phyloP scores from a whole-genome alignment of 1,140 invertebrate genomes.

The Neotoxoptera formosana region DNA sequence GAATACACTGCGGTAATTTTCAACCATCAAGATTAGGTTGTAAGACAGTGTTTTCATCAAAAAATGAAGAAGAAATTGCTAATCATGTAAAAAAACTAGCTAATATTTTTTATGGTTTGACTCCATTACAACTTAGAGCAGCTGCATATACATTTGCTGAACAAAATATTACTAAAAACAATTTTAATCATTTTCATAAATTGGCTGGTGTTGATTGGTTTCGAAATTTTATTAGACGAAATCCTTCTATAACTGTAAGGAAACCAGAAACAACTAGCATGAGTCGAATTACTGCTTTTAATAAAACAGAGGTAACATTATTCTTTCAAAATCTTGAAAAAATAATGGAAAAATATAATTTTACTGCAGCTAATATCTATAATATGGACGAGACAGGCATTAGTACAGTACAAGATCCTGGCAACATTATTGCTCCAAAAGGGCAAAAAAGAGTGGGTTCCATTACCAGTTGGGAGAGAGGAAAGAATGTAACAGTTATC shows the following conservation, averaged over 20 bases:
- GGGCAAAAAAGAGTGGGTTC: too few species aligned
- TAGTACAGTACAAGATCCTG: not conserved
- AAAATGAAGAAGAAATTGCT: not conserved
- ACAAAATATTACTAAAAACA: not conserved
- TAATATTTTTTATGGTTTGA: not conserved
- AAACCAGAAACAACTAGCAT: conserved; percentile 59
- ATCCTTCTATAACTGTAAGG: conserved; percentile 60
- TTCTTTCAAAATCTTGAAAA: conserved; percentile 61
- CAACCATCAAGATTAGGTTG: not conserved
- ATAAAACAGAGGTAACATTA: conserved; percentile 59
- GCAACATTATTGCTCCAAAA: not conserved
- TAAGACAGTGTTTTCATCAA: not conserved
- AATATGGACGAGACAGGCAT: not conserved
- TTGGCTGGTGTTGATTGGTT: not conserved
- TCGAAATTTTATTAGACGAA: conserved; percentile 61
- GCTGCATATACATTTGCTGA: not conserved
- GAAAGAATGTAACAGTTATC: too few species aligned
- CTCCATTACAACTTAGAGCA: not conserved
- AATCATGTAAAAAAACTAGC: not conserved
- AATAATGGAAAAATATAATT: not conserved
- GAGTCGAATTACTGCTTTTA: conserved; percentile 57
- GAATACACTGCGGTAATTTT: not conserved
- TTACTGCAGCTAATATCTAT: not conserved
- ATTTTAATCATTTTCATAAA: not conserved
- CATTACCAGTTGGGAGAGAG: too few species aligned